Evolutionary conservation across 2,888 invertebrate genomes (phyloP).

Genomic region (Endotricha flammealis): DNA sequence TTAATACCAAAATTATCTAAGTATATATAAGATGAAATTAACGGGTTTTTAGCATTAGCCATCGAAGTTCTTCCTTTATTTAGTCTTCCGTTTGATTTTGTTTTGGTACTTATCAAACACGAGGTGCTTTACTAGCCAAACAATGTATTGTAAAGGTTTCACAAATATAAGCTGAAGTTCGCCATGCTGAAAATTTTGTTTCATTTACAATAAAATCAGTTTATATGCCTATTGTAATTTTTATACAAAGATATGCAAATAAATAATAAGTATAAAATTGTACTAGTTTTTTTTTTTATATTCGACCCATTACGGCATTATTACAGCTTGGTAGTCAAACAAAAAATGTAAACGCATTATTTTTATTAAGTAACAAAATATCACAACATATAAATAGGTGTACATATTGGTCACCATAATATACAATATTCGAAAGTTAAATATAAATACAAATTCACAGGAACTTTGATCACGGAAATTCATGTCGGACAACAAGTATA

Average conservation of each 20-base stretch:
- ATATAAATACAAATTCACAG: too few relatives aligned
- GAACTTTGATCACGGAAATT: too few relatives aligned
- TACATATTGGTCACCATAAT: too few relatives aligned
- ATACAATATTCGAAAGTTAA: too few relatives aligned
- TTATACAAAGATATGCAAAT: conserved; percentile 75
- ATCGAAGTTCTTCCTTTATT: conserved; percentile 51
- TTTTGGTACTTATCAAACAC: conserved; percentile 63
- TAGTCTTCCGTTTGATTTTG: conserved; percentile 58
- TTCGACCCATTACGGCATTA: not conserved
- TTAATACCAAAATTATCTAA: conserved; percentile 60
- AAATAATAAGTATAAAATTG: conserved; percentile 53
- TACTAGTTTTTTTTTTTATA: conserved; percentile 3
- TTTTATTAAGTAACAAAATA: too few relatives aligned
- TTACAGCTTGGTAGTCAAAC: too few relatives aligned
- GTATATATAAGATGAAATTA: conserved; percentile 44
- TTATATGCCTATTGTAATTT: conserved; percentile 71
- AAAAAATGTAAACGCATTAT: too few relatives aligned
- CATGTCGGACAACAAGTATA: too few relatives aligned
- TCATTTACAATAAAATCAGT: conserved; percentile 58
- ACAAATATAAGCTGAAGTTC: conserved; percentile 50
- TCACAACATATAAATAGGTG: too few relatives aligned
- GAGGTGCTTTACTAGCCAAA: conserved; percentile 56
- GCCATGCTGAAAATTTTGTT: conserved; percentile 61
- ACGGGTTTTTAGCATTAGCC: conserved; percentile 61
- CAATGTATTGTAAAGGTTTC: conserved; percentile 30